Percentiles rank a stretch among this genome's conserved stretches.
phyloP scores from a whole-genome alignment of 2,113 vertebrate genomes.

The Tetrao urogallus region DNA sequence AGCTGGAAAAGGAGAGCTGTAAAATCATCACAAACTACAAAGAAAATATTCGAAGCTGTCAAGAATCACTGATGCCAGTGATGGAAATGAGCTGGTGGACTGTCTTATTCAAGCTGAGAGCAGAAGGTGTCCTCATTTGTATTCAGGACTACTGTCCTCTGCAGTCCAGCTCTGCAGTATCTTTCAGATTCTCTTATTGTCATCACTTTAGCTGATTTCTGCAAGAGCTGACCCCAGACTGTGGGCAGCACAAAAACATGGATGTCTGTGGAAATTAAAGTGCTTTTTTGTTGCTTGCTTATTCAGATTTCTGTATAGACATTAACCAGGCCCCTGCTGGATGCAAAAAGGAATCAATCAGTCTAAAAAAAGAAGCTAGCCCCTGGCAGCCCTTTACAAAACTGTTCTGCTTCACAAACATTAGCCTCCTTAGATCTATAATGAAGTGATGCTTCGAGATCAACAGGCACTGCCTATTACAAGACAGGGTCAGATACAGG shows the following conservation, averaged over 20 bases:
- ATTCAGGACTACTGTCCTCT: background rate
- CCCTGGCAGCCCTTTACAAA: conserved; percentile 47
- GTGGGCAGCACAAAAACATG: background rate
- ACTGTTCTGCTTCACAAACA: conserved; percentile 40
- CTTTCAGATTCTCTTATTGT: background rate
- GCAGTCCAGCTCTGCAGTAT: background rate
- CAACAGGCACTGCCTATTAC: background rate
- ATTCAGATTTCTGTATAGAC: conserved; percentile 22
- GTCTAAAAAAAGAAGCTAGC: conserved; percentile 39
- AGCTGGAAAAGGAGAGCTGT: background rate
- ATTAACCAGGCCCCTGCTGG: conserved; percentile 26
- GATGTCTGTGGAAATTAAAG: background rate
- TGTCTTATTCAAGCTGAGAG: background rate
- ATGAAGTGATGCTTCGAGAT: conserved; percentile 25
- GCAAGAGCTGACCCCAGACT: background rate
- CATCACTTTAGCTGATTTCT: background rate
- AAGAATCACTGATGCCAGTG: background rate
- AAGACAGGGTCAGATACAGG: background rate
- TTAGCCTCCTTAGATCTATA: conserved; percentile 17
- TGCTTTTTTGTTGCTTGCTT: background rate
- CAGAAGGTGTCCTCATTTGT: background rate
- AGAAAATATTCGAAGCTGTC: background rate
- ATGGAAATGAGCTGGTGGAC: background rate
- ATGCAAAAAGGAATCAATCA: conserved; percentile 40
- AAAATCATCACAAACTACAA: background rate